phyloP scores from a whole-genome alignment of 2,797 vertebrate species.

The Glossophaga mutica region DNA sequence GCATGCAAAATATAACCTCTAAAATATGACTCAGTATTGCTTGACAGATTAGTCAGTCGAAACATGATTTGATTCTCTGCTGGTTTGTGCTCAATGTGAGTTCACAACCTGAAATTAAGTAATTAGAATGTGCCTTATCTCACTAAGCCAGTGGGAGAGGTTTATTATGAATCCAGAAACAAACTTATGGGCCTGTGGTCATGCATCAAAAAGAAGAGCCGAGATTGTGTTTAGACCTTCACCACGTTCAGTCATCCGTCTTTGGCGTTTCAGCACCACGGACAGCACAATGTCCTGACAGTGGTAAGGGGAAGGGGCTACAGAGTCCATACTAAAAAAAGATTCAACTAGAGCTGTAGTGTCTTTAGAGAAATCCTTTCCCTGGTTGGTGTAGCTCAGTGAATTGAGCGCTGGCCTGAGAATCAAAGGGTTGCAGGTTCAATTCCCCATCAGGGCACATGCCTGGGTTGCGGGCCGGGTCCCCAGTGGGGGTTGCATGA shows the following conservation, averaged over 20 bases:
- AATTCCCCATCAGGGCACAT: too few relatives aligned
- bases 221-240: neutral
- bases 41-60: conserved; percentile 58
- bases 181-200: conserved; percentile 27
- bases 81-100: conserved; percentile 39
- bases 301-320: neutral
- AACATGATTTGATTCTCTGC: conserved; percentile 58
- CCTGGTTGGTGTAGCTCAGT: too few relatives aligned
- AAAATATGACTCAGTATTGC: conserved; percentile 29
- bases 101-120: conserved; percentile 62
- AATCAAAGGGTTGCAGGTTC: too few relatives aligned
- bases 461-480: too few relatives aligned
- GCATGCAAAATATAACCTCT: conserved; percentile 26
- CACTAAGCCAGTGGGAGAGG: conserved; percentile 39
- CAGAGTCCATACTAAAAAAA: neutral
- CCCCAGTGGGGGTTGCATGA: too few relatives aligned
- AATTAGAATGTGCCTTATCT: conserved; percentile 60
- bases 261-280: neutral
- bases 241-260: neutral
- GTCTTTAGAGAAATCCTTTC: neutral
- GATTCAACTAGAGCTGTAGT: neutral
- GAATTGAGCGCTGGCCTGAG: too few relatives aligned
- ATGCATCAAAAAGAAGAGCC: conserved; percentile 12
- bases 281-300: neutral
- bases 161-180: conserved; percentile 32